These are phyloP conservation scores for Gorsachius goisagi DNA, from an alignment of 2,113 vertebrate species.

Conservation along the genomic window DNA sequence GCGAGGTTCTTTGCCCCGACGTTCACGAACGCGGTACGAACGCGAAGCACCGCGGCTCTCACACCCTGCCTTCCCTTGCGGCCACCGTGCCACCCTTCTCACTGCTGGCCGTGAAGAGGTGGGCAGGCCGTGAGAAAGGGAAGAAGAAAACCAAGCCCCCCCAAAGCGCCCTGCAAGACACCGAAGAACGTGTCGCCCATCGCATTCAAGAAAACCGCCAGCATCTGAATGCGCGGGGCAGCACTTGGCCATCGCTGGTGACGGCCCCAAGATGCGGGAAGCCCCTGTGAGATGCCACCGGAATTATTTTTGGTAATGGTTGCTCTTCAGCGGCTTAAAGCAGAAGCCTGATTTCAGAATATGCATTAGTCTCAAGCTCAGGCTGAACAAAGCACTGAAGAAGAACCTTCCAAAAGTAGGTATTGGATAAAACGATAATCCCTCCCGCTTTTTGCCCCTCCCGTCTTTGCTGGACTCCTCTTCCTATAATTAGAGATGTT, in stretches of 20 bases:
- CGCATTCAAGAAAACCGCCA: not conserved
- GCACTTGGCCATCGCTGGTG: not conserved
- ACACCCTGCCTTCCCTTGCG: not conserved
- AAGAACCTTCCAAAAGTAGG: not conserved
- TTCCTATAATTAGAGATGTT: not conserved
- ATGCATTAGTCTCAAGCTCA: not conserved
- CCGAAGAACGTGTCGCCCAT: fast-evolving
- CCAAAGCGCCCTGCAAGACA: not conserved
- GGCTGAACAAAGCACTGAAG: not conserved
- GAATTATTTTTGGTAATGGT: not conserved
- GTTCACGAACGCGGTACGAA: constrained; percentile 26
- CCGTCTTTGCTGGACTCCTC: not conserved
- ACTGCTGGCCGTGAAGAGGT: not conserved
- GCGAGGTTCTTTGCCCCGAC: constrained; percentile 43
- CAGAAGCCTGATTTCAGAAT: not conserved
- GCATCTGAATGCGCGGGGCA: not conserved
- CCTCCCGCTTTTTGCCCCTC: not conserved
- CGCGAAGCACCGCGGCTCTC: not conserved
- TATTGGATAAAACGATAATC: not conserved
- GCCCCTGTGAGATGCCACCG: not conserved
- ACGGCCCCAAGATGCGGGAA: not conserved
- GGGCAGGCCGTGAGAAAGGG: not conserved
- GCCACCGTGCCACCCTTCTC: not conserved
- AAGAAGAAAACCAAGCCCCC: not conserved
- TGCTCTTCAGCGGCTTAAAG: not conserved